A percentile compares a stretch with the other conserved stretches of the same genome.
phyloP scores from a whole-genome alignment of 1,140 invertebrate species.

The Portunus trituberculatus region DNA sequence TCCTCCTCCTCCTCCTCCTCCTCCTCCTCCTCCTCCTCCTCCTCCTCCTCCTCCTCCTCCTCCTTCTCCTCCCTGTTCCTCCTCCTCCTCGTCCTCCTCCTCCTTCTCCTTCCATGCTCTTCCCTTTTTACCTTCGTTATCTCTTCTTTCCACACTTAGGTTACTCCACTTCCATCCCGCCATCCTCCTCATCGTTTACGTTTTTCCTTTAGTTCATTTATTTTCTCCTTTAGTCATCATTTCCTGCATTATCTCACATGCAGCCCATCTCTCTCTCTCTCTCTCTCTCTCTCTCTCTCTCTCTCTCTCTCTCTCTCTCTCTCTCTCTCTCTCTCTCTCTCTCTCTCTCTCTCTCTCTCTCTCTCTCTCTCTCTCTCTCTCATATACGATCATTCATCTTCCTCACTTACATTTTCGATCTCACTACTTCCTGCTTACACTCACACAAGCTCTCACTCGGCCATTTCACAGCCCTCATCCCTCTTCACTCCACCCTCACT shows the following conservation, averaged over 20 bases:
- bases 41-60: not conserved
- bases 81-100: not conserved
- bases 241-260: not conserved
- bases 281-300: too few relatives aligned
- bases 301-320: too few relatives aligned
- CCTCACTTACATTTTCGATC: too few relatives aligned
- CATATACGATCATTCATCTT: too few relatives aligned
- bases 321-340: not conserved
- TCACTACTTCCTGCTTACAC: too few relatives aligned
- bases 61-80: not conserved
- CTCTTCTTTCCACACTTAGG: not conserved
- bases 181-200: not conserved
- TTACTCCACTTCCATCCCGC: too few relatives aligned
- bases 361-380: too few relatives aligned
- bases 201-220: not conserved
- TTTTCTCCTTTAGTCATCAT: not conserved
- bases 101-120: not conserved
- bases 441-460: too few relatives aligned
- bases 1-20: not conserved
- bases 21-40: not conserved
- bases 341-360: not conserved
- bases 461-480: not conserved
- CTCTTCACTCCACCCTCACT: too few relatives aligned
- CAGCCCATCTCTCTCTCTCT: not conserved
- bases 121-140: not conserved